Evolutionary conservation across 23 tunicate species (phyloP).

Genomic region (Clavelina lepadiformis): DNA sequence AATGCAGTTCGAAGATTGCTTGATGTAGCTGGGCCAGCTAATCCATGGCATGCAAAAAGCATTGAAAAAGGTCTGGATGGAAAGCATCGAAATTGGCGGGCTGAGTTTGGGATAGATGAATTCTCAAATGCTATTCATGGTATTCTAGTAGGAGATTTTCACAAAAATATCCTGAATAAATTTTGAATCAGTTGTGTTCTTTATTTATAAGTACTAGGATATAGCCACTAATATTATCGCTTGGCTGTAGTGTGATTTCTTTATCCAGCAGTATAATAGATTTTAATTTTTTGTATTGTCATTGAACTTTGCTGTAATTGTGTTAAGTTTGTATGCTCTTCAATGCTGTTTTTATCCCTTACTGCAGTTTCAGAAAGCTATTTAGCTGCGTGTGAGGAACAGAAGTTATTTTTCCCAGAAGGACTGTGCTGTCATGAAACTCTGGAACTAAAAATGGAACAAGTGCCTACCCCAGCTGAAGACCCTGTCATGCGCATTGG

Average conservation of each 20-base stretch:
- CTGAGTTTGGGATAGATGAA: conserved; percentile 65
- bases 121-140: conserved; percentile 90
- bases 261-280: too few species aligned
- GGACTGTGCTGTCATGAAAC: conserved; percentile 72
- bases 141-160: background rate
- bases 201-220: too few species aligned
- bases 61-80: background rate
- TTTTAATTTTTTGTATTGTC: too few species aligned
- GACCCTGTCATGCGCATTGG: conserved; percentile 57
- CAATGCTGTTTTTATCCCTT: conserved; percentile 2
- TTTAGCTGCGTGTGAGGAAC: conserved; percentile 62
- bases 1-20: conserved; percentile 63
- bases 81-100: conserved; percentile 20
- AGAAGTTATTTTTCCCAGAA: conserved; percentile 66
- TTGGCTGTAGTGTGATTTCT: too few species aligned
- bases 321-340: too few species aligned
- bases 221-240: too few species aligned
- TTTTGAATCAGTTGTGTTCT: background rate
- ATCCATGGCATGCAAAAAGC: conserved; percentile 35
- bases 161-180: background rate
- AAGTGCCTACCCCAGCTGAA: conserved; percentile 39
- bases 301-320: too few species aligned
- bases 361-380: conserved; percentile 62
- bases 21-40: conserved; percentile 65
- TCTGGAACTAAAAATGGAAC: conserved; percentile 57